A percentile compares a stretch with the other conserved stretches of the same genome.
Evolutionary conservation across 1,140 invertebrate genomes (phyloP).

Genomic region (Diabrotica undecimpunctata): DNA sequence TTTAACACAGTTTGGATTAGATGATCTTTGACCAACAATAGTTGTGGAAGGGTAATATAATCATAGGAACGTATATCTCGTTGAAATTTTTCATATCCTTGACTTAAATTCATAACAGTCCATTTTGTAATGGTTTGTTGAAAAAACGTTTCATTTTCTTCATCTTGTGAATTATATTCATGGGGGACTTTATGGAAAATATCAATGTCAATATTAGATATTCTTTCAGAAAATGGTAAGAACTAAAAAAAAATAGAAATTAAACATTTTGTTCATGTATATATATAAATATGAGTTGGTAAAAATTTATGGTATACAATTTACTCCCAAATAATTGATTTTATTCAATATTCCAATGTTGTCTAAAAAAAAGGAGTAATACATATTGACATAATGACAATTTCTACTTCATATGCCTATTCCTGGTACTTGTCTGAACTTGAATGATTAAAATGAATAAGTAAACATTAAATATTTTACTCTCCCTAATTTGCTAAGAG

Average conservation of each 20-base stretch:
- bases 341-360: too few relatives aligned
- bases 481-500: too few relatives aligned
- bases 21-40: constrained; percentile 73
- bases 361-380: too few relatives aligned
- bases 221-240: constrained; percentile 78
- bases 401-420: too few relatives aligned
- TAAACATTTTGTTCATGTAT: neutral
- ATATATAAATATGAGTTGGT: too few relatives aligned
- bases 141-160: constrained; percentile 75
- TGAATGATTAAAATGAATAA: too few relatives aligned
- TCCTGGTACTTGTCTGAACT: too few relatives aligned
- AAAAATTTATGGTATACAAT: too few relatives aligned
- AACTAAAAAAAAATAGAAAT: constrained; percentile 63
- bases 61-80: constrained; percentile 61
- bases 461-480: too few relatives aligned
- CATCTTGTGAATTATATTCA: constrained; percentile 60
- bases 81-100: constrained; percentile 73
- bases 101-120: constrained; percentile 78
- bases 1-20: constrained; percentile 68
- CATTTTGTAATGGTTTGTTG: constrained; percentile 80
- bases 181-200: constrained; percentile 73
- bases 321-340: too few relatives aligned
- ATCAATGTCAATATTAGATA: constrained; percentile 78
- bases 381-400: too few relatives aligned
- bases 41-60: constrained; percentile 73